phyloP scores from a whole-genome alignment of 2,113 vertebrate genomes.

The Anarrhichthys ocellatus region DNA sequence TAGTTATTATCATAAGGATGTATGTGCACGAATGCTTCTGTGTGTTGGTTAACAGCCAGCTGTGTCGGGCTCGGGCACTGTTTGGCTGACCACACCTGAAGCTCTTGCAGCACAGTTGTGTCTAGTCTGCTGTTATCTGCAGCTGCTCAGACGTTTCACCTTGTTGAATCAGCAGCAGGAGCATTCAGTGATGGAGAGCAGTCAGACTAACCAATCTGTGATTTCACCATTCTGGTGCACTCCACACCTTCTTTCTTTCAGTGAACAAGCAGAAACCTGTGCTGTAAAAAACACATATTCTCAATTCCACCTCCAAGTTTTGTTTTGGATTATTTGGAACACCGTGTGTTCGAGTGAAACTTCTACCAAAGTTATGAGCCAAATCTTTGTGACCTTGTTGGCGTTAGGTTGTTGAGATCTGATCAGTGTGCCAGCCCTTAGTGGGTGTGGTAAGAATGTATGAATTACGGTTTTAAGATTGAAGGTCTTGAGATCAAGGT shows the following conservation, averaged over 20 bases:
- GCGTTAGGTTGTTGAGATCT: neutral
- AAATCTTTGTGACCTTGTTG: neutral
- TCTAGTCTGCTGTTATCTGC: neutral
- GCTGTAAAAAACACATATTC: neutral
- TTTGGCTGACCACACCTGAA: conserved; percentile 4
- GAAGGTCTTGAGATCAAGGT: conserved; percentile 59
- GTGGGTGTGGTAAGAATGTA: conserved; percentile 4
- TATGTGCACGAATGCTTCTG: neutral
- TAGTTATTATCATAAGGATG: neutral
- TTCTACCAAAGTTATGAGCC: neutral
- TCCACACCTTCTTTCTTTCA: neutral
- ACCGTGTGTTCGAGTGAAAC: neutral
- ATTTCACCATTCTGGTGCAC: neutral
- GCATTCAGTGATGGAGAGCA: neutral
- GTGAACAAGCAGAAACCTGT: neutral
- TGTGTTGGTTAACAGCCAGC: neutral
- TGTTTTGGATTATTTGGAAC: neutral
- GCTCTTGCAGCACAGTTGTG: neutral
- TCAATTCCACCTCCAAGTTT: neutral
- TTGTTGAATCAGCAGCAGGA: neutral
- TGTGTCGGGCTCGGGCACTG: neutral
- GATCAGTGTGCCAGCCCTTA: neutral
- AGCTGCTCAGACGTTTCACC: neutral
- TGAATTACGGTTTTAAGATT: conserved; percentile 8
- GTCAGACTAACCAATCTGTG: neutral